A percentile compares a stretch with the other conserved stretches of the same genome.
These are phyloP conservation scores for Microctonus hyperodae DNA, from an alignment of 2,888 invertebrate genomes.

Conservation along the genomic window DNA sequence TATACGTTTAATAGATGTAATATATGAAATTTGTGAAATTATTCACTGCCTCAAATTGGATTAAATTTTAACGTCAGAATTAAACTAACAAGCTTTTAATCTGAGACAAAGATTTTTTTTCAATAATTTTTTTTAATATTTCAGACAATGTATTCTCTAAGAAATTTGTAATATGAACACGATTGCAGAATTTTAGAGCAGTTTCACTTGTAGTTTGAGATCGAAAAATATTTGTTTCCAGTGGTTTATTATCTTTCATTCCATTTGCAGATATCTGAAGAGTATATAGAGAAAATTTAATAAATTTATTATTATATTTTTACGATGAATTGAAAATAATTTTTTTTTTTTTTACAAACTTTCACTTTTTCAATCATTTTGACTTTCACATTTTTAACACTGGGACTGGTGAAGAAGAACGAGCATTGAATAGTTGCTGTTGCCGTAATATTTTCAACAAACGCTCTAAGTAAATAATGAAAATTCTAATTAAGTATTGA, in stretches of 20 bases:
- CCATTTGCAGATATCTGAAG: background rate
- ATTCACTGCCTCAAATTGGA: too few species aligned
- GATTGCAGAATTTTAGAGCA: background rate
- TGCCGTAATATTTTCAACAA: background rate
- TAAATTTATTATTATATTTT: background rate
- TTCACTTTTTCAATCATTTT: background rate
- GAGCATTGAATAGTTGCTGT: background rate
- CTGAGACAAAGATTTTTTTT: background rate
- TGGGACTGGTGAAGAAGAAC: too few species aligned
- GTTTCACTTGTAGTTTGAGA: background rate
- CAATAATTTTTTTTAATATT: background rate
- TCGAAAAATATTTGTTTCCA: background rate
- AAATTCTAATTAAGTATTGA: background rate
- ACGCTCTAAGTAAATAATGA: background rate
- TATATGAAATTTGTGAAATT: too few species aligned
- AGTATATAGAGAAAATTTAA: background rate
- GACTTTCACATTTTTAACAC: too few species aligned
- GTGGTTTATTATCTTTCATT: background rate
- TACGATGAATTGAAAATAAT: too few species aligned
- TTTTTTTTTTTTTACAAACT: background rate
- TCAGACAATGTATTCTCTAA: too few species aligned
- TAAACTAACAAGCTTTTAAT: background rate
- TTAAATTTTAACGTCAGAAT: too few species aligned
- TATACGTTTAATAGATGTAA: too few species aligned
- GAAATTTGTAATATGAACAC: too few species aligned